Evolutionary conservation across 1,140 invertebrate species (phyloP), one percentile per base, ranked within the genome.

Genomic region (Panonychus citri): DNA sequence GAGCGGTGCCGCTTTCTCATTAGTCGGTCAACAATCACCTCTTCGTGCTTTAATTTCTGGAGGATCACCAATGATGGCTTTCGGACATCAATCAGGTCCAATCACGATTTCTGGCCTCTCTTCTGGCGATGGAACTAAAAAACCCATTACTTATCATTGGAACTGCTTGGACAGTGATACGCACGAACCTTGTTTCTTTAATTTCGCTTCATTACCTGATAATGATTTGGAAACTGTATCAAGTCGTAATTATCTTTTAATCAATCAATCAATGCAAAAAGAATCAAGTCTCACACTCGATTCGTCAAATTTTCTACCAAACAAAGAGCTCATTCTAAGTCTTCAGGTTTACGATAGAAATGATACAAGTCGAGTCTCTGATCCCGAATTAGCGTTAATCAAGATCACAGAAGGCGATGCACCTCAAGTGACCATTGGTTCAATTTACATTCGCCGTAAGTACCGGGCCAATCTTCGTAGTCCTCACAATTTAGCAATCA

Each of bases 281-380:
- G 28, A 30, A 28, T 37, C 24, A 1, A 13, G 30, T 13, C n/a
- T 61, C 3, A 7, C 19, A 3, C 24, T 56, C 1, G 17, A 55
- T 21, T 62, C 59, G 12, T 12, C 12, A 24, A 54, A 49, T 27
- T 55, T 63, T 27, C 52, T 61, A 54, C 54, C 59, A 34, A 61
- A 62, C 13, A 49, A 57, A 49, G 48, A 50, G 17, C 53, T 63
- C 1, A 56, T 21, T 17, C 56, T 64, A 57, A 60, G 57, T 25
- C 40, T 64, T 7, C 61, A 62, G 59, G 55, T 64, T 12, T 61
- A 58, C 34, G 60, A 61, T 60, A 50, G 54, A 17, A 59, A 59
- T 34, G 59, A 63, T 42, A 55, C 54, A 7, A 57, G 55, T 43
- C 27, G 49, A 1, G 49, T 28, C 17, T 62, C 61, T 39, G 40